Evolutionary conservation across 1,140 invertebrate species (phyloP), one percentile per base, ranked within the genome.

Genomic region (Holcopasites calliopsidis): DNA sequence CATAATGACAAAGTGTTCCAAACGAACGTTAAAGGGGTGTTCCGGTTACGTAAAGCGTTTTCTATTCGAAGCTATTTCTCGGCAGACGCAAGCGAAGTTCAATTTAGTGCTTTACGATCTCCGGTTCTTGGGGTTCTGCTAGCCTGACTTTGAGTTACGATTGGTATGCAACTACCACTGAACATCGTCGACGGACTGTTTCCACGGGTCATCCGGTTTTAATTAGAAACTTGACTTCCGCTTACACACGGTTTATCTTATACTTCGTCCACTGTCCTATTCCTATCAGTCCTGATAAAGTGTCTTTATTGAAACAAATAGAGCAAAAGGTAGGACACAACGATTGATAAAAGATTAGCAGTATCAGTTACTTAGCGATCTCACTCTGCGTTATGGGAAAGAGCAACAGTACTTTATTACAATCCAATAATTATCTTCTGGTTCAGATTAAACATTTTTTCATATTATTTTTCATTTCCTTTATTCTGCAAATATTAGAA

Each of bases 201-300:
- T 85, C 80, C 68, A 82, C 76, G 83, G 83, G 79, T 82, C 79
- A 85, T 85, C 57, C 71, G 76, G 64, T 85, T 85, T 85, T 85
- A 85, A 85, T 85, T 85, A 85, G 83, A 76, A 82, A 66, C 62
- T 66, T 62, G 79, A 79, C 76, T 82, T 82, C 57, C 69, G 55
- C 58, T 79, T 82, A 58, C 72, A 44, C 55, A 35, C 64, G 62
- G 71, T 77, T 74, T 79, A 65, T 54, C 38, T 52, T 68, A 83
- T 70, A 77, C 61, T 66, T 69, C 54, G 50, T 65, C 26, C 69
- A 50, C 60, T 52, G 28, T 60, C 18, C 40, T 54, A 28, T 50
- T 58, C 13, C 7, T 3, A 21, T 52, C 40, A n/a, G 57, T 62
- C 44, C 57, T 77, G 69, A 77, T 31, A 38, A 26, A 62, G 76